These are phyloP conservation scores for Rhabdornis inornatus DNA, from an alignment of 2,113 vertebrate species.

Conservation along the genomic window DNA sequence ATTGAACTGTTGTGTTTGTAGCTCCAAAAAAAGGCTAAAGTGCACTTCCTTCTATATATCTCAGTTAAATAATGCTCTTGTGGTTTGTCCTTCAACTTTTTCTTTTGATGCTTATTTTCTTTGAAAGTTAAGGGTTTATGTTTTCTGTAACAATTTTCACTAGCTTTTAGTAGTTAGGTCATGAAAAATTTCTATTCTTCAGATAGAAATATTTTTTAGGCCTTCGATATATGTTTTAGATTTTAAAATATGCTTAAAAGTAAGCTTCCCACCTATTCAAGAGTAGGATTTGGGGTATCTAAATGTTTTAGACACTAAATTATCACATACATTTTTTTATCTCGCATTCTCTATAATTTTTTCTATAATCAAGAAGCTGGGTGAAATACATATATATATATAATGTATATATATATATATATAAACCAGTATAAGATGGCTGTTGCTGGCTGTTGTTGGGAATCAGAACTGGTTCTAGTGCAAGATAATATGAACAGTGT, in stretches of 20 bases:
- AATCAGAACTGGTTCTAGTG: background rate
- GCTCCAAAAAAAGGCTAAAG: background rate
- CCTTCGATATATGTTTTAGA: background rate
- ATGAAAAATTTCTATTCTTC: background rate
- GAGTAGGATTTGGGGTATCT: background rate
- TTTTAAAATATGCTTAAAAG: background rate
- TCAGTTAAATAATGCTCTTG: background rate
- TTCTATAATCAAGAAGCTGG: background rate
- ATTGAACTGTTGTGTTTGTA: background rate
- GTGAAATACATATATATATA: background rate
- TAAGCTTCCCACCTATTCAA: background rate
- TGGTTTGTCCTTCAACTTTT: background rate
- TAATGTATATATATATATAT: no score
- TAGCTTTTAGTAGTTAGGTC: background rate
- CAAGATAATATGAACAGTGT: background rate
- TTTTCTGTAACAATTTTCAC: background rate
- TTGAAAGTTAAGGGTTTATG: background rate
- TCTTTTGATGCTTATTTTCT: background rate
- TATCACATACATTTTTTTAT: background rate
- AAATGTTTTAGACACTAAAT: background rate
- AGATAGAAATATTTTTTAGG: background rate
- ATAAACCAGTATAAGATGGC: background rate
- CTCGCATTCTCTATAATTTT: background rate
- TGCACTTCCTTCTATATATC: background rate
- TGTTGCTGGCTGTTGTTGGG: background rate